phyloP scores from a whole-genome alignment of 2,888 invertebrate species.

The Leucoma salicis region DNA sequence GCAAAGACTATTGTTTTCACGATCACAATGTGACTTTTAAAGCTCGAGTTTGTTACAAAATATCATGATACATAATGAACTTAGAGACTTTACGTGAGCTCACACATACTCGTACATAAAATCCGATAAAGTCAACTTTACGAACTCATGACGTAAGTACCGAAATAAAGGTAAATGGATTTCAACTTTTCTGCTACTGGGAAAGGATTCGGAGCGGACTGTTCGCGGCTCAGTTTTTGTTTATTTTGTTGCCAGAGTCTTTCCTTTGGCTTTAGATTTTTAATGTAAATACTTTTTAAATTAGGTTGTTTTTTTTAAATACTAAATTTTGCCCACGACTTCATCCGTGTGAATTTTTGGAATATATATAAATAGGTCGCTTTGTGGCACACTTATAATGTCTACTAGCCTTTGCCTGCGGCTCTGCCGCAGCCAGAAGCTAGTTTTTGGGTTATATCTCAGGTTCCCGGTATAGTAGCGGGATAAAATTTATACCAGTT shows the following conservation, averaged over 20 bases:
- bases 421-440: too few relatives aligned
- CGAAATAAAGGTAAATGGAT: slow-evolving; percentile 33
- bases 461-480: too few relatives aligned
- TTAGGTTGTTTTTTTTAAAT: slow-evolving; percentile 7
- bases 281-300: slow-evolving; percentile 14
- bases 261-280: slow-evolving; percentile 27
- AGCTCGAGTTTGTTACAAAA: neutral
- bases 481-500: too few relatives aligned
- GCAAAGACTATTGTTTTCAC: too few relatives aligned
- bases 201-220: slow-evolving; percentile 38
- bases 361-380: slow-evolving; percentile 2
- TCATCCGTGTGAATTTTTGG: too few relatives aligned
- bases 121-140: slow-evolving; percentile 40
- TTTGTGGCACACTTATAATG: neutral
- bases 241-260: slow-evolving; percentile 33
- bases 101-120: slow-evolving; percentile 28
- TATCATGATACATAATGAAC: slow-evolving; percentile 19
- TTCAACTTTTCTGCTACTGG: slow-evolving; percentile 35
- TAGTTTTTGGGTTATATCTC: too few relatives aligned
- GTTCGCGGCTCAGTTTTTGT: slow-evolving; percentile 36
- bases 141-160: slow-evolving; percentile 31
- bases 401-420: too few relatives aligned
- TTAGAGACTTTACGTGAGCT: slow-evolving; percentile 18
- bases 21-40: neutral
- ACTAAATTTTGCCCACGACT: too few relatives aligned